Evolutionary conservation across 2,113 vertebrate species (phyloP).

Genomic region (Corythoichthys intestinalis): DNA sequence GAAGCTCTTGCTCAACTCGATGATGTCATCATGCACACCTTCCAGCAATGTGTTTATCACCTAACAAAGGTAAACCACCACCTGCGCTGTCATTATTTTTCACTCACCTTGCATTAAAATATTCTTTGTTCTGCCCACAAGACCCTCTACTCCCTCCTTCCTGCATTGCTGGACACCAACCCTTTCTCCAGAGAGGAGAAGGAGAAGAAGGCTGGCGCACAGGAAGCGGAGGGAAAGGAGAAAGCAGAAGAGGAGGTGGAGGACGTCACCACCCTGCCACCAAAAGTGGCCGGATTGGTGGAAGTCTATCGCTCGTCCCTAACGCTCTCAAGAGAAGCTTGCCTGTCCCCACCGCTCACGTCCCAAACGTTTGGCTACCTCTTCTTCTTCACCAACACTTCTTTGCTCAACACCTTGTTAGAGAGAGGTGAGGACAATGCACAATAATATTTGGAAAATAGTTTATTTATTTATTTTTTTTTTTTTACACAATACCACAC

Average conservation of each 20-base stretch:
- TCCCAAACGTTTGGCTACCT: conserved; percentile 92
- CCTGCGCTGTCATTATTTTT: not conserved
- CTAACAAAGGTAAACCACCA: conserved; percentile 80
- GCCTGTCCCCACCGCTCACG: conserved; percentile 84
- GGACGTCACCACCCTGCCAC: conserved; percentile 74
- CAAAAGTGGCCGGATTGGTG: conserved; percentile 79
- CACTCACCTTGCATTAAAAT: not conserved
- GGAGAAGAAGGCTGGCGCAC: conserved; percentile 53
- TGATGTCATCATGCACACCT: conserved; percentile 93
- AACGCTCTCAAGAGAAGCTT: conserved; percentile 79
- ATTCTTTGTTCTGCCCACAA: conserved; percentile 46
- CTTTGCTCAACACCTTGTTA: conserved; percentile 88
- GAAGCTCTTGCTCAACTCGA: conserved; percentile 88
- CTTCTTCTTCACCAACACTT: conserved; percentile 94
- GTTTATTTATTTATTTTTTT: not conserved
- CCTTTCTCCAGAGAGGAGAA: conserved; percentile 79
- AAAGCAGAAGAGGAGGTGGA: conserved; percentile 62
- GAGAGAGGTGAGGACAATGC: conserved; percentile 78
- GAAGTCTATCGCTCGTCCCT: conserved; percentile 85
- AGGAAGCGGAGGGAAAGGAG: conserved; percentile 39
- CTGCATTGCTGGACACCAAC: conserved; percentile 85
- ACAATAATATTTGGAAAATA: no score
- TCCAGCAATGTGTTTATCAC: conserved; percentile 92
- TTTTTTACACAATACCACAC: not conserved
- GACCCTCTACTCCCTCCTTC: conserved; percentile 89